Evolutionary conservation across 2,113 vertebrate species (phyloP).

Genomic region (Brachyistius frenatus): DNA sequence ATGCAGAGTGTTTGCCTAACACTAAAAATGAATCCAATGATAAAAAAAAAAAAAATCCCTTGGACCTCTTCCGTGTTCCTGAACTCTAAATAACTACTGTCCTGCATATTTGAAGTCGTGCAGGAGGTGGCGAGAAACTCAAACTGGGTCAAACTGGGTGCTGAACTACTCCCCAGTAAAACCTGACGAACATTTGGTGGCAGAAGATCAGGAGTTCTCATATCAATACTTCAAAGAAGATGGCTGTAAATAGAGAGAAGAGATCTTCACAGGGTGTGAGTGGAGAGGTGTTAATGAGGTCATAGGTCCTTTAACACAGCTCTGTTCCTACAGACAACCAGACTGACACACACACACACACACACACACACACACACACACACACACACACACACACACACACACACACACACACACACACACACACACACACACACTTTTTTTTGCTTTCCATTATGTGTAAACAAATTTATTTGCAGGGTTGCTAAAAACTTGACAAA

Average conservation of each 20-base stretch:
- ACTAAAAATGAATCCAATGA: too few relatives aligned
- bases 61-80: not conserved
- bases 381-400: conserved; percentile 4
- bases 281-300: conserved; percentile 52
- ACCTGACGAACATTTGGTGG: conserved; percentile 1
- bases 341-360: not conserved
- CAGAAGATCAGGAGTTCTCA: conserved; percentile 31
- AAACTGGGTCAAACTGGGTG: conserved; percentile 39
- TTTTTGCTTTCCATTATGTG: not conserved
- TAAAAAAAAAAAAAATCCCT: too few relatives aligned
- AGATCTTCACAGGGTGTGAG: conserved; percentile 5
- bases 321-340: not conserved
- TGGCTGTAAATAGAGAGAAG: conserved; percentile 38
- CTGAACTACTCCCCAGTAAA: conserved; percentile 26
- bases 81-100: conserved; percentile 31
- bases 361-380: conserved; percentile 5
- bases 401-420: not conserved
- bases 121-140: conserved; percentile 29
- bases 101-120: conserved; percentile 33
- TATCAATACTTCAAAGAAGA: conserved; percentile 51
- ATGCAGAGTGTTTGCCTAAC: too few relatives aligned
- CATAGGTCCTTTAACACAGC: conserved; percentile 9
- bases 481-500: conserved; percentile 25
- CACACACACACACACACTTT: not conserved
- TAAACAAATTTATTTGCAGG: too few relatives aligned